These are phyloP conservation scores for Campoletis raptor DNA, from an alignment of 2,888 invertebrate genomes.

Conservation along the genomic window DNA sequence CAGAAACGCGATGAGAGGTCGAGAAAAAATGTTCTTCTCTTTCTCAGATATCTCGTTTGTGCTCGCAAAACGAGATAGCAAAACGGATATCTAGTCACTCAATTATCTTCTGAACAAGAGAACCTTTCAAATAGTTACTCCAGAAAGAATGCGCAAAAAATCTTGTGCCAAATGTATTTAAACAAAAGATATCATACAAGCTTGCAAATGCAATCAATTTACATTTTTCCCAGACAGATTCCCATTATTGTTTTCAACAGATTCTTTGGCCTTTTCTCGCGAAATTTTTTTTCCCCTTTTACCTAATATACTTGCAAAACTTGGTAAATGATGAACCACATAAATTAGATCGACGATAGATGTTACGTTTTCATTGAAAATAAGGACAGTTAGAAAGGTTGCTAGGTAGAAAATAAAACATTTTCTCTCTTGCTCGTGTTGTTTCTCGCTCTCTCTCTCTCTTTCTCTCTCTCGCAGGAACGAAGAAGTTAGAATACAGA, in stretches of 20 bases:
- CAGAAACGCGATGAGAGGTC: too few species aligned
- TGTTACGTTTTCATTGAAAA: constrained; percentile 63
- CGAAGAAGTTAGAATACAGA: constrained; percentile 46
- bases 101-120: constrained; percentile 23
- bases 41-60: constrained; percentile 23
- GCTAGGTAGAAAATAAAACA: constrained; percentile 20
- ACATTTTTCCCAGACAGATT: neutral
- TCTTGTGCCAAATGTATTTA: too few species aligned
- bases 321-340: too few species aligned
- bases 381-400: constrained; percentile 41
- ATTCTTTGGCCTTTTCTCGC: too few species aligned
- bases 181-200: neutral
- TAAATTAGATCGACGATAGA: constrained; percentile 65
- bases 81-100: constrained; percentile 36
- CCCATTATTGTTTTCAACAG: too few species aligned
- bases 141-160: neutral
- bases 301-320: too few species aligned
- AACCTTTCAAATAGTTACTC: neutral
- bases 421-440: neutral
- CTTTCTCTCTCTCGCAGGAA: constrained; percentile 4
- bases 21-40: too few species aligned
- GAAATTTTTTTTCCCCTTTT: too few species aligned
- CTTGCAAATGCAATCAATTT: neutral
- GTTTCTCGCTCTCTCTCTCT: too few species aligned
- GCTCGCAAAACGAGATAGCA: constrained; percentile 36